Evolutionary conservation across 1,140 invertebrate species (phyloP), one percentile per base, ranked within the genome.

Genomic region (Macrocentrus cingulum): DNA sequence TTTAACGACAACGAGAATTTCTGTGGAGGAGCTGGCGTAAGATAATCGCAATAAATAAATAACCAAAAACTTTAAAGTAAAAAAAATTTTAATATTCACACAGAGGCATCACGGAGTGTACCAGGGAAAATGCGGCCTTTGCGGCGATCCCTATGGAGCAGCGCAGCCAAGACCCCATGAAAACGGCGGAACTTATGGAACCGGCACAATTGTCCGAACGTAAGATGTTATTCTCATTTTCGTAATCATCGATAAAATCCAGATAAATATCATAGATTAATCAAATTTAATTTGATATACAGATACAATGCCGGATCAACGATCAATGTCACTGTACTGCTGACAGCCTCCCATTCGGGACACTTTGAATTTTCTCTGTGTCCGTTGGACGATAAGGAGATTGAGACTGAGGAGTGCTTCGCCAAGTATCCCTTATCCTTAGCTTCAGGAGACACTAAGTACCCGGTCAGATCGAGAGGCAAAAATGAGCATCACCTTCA

Each of bases 351-450:
- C 56, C 85, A 87, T 65, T 54, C 73, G 53, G 85, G 83, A 3
- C 67, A 75, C 59, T 85, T 86, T 52, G 68, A 76, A 55, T 85
- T 83, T 66, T 66, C 81, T 16, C 42, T 87, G 8, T 87, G 85
- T 59, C 75, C 81, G 48, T 65, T 83, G 49, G 67, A 73, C 46
- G 34, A 53, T 39, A 67, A 59, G 3, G 50, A 64, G 0, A 57
- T 66, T 1, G 83, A 83, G 48, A 81, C 77, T 1, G 83, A 87
- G 62, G 80, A 80, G 1, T 87, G 85, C 67, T 81, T 87, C 59
- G 70, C 82, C 15, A 64, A 76, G 51, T 22, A 64, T 23, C 61
- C 56, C 6, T 63, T 88, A 16, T 56, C 64, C 7, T 67, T 85
- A 19, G 74, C 71, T 13, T 79, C 85, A 66, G 79, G 81, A 13